phyloP scores from a whole-genome alignment of 1,140 invertebrate genomes.

The Metaphire vulgaris region DNA sequence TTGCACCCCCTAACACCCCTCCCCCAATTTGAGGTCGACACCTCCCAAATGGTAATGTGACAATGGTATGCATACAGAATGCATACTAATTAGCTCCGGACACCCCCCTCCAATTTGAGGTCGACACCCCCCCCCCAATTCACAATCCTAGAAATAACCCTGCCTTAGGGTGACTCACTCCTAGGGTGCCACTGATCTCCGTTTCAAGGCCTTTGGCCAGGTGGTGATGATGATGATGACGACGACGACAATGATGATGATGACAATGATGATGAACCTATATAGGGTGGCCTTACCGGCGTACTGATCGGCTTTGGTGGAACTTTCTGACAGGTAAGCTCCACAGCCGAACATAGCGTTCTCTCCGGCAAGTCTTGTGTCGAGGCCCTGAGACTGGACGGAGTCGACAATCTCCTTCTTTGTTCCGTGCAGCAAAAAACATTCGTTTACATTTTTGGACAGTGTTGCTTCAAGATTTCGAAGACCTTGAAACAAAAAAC shows the following conservation, averaged over 20 bases:
- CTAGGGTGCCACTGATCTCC: too few species aligned
- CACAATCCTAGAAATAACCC: neutral
- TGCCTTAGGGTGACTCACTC: neutral
- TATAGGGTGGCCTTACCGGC: conserved; percentile 29
- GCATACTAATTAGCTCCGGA: too few species aligned
- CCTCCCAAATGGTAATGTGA: too few species aligned
- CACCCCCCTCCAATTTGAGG: too few species aligned
- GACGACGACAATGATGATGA: neutral
- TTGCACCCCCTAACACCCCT: too few species aligned
- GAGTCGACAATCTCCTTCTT: conserved; percentile 31
- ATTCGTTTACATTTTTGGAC: conserved; percentile 31
- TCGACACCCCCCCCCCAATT: neutral
- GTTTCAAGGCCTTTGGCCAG: too few species aligned
- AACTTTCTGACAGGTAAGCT: conserved; percentile 36
- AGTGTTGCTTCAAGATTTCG: neutral
- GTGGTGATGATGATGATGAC: too few species aligned
- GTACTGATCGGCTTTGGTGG: conserved; percentile 39
- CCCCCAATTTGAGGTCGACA: too few species aligned
- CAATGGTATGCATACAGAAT: too few species aligned
- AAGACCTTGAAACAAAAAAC: neutral
- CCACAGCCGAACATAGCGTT: conserved; percentile 35
- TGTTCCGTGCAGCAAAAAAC: conserved; percentile 36
- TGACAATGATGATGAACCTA: neutral
- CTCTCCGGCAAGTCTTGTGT: conserved; percentile 30
- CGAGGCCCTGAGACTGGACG: conserved; percentile 32